Base-by-base conservation (phyloP, 2,797 vertebrate genomes). In the Bradypodion ventrale region DNA sequence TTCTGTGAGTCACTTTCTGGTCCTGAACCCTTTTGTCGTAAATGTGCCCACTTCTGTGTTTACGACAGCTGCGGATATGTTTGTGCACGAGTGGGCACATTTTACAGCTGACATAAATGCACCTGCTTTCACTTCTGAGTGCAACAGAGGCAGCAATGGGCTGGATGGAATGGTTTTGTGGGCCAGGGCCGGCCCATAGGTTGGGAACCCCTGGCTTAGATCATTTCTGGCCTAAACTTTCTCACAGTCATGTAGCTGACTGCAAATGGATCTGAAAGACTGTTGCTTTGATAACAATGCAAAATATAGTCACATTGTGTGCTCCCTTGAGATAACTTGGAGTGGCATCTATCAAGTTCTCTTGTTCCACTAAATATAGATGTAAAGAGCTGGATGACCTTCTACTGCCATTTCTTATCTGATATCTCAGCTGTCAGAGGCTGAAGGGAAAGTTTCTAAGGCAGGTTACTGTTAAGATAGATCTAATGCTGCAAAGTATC, bases 321-420 rank as follows among this genome's bases (percentile, higher is more conserved):
- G 15, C 66, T 13, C 68, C 40, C 37, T 46, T 49, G 13, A 74
- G 21, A 49, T 68, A 83, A 83, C 27, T 19, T 74, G 42, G 49
- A 79, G 32, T 75, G 70, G 32, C 81, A 83, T 23, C 40, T 27
- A 23, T 79, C 76, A 62, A 79, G 25, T 56, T 62, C 35, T n/a
- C 35, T n/a, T 68, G 2, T 80, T 76, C 44, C 63, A 7, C 27
- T 82, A 59, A 63, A 29, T 35, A 76, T 15, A 81, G 9, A 29
- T 49, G 49, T 73, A 46, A 32, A 79, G 32, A 72, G 52, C 5
- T 46, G 16, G 4, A 63, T 65, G 40, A 87, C 52, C n/a, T 65
- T 66, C 6, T 52, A 23, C 49, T 75, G 40, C 19, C 49, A 79
- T 74, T 79, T 79, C 70, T 78, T 87, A 79, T 75, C 75, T 49